Evolutionary conservation across 1,140 invertebrate species (phyloP).

Genomic region (Matsumurasca onukii): DNA sequence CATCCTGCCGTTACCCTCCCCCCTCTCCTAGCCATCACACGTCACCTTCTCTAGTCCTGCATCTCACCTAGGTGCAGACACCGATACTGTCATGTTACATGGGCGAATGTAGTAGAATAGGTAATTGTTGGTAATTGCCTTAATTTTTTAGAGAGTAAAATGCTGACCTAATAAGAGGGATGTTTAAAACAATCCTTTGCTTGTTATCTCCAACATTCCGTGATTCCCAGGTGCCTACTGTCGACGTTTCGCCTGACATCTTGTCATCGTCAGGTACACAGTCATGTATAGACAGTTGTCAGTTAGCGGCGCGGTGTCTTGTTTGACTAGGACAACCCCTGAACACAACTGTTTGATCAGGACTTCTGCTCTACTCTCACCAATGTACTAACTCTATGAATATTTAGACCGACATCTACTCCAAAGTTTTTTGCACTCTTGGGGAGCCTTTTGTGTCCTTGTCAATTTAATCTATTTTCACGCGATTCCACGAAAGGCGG

Average conservation of each 20-base stretch:
- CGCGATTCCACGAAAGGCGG: not conserved
- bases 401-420: not conserved
- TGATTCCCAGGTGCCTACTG: no score
- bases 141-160: no score
- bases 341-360: not conserved
- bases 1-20: not conserved
- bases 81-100: no score
- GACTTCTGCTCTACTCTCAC: not conserved
- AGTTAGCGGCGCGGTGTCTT: not conserved
- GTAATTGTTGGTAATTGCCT: no score
- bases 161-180: no score
- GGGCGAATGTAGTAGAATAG: no score
- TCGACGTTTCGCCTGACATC: not conserved
- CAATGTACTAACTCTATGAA: constrained; percentile 10
- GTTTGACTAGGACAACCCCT: constrained; percentile 9
- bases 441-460: not conserved
- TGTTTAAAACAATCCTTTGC: no score
- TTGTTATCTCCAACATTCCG: no score
- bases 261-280: not conserved
- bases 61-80: no score
- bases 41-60: not conserved
- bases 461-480: constrained; percentile 8
- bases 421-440: not conserved
- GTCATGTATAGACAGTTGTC: no score
- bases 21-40: no score